phyloP scores from a whole-genome alignment of 2,113 vertebrate genomes.

The Probosciger aterrimus region DNA sequence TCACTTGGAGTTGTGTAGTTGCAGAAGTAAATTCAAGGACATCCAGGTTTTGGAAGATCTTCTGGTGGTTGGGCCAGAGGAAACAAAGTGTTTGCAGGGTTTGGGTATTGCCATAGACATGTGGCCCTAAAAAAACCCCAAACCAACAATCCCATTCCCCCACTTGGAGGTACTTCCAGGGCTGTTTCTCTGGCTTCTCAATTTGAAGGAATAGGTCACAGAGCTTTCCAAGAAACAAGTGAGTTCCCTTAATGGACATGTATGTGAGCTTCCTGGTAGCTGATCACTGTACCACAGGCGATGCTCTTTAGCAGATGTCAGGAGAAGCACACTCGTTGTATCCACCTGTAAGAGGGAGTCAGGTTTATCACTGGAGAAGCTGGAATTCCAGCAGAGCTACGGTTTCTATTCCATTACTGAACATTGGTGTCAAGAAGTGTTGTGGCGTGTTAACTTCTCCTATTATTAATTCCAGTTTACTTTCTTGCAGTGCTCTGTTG shows the following conservation, averaged over 20 bases:
- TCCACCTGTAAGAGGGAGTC: background rate
- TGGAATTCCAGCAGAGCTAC: background rate
- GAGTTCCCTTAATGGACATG: background rate
- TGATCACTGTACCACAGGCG: background rate
- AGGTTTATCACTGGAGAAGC: background rate
- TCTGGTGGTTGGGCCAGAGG: background rate
- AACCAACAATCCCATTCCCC: background rate
- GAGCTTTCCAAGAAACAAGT: background rate
- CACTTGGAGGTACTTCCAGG: background rate
- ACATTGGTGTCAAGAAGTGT: background rate
- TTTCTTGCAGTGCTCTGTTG: background rate
- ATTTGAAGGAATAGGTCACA: background rate
- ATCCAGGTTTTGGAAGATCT: background rate
- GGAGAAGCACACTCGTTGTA: background rate
- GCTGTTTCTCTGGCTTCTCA: background rate
- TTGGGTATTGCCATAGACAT: background rate
- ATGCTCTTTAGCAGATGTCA: background rate
- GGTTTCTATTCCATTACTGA: background rate
- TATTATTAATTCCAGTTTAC: background rate
- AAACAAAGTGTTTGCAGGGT: rapidly evolving
- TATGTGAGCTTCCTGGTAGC: background rate
- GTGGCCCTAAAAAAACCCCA: background rate
- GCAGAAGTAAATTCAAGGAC: background rate
- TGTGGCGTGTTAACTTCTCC: background rate
- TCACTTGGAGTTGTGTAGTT: background rate